Evolutionary conservation across 2,888 invertebrate genomes (phyloP), one percentile per base, ranked within the genome.

Genomic region (Diaprepes abbreviatus): DNA sequence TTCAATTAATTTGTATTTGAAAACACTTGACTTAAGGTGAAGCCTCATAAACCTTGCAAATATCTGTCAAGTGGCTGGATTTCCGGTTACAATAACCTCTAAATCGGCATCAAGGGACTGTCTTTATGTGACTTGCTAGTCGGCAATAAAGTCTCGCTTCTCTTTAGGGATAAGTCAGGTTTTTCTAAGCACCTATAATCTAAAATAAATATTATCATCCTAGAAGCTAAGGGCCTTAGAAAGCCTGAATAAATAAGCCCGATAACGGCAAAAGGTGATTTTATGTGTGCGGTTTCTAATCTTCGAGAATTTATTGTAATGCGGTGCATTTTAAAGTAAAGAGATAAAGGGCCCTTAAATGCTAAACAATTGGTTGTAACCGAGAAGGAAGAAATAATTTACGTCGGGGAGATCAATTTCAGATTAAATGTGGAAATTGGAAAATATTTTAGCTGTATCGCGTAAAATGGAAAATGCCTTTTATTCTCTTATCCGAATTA

Each of bases 111-210:
- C 65, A 21, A 58, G 65, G 58, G 65, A 66, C 65, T 50, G 58
- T 58, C 50, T 58, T 58, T 57, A 66, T 57, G 65, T 50, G 55
- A 58, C 57, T 48, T 50, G 14, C 28, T 28, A 45, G 19, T 28
- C 48, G 14, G 28, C 14, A 31, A 55, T 64, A 64, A 55, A 64
- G 45, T 21, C 17, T 64, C 43, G 64, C 36, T 65, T 65, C 48
- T 50, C 59, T 66, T 59, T 16, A 45, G 52, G 57, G 59, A 59
- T 59, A 59, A 66, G 66, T 66, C 66, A 66, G 66, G 59, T 66
- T 59, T 66, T 67, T 67, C 67, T 67, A 67, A 67, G 67, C 62
- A 68, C 63, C 68, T 58, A 63, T 68, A 65, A 70, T 70, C 65
- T 50, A 65, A 70, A 70, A 65, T 70, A 70, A 70, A 70, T 70